Base-by-base conservation (phyloP, 1,140 invertebrate genomes). In the Drosophila bocqueti region DNA sequence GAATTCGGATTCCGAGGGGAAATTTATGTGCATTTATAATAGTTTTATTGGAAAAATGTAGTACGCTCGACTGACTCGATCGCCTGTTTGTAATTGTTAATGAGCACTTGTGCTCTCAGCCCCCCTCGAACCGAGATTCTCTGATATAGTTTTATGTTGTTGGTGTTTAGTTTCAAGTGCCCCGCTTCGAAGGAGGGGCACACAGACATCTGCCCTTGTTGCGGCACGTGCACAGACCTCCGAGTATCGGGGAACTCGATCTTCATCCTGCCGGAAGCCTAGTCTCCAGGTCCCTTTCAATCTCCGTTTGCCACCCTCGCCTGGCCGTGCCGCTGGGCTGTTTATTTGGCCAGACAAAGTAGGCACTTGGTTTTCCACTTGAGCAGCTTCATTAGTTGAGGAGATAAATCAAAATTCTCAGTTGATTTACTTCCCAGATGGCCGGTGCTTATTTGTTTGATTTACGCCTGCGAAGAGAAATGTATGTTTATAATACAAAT, bases 21-120 rank as follows among this genome's bases (percentile, higher is more conserved):
- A 85, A 89, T 90, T 81, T 85, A 89, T 89, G 84, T 64, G 86
- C 84, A 89, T 90, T 85, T 81, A 58, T 81, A 89, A 89, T 89
- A 59, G 78, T 90, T 89, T 90, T 89, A 89, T 89, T 90, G 63
- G 75, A 58, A 79, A 79, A 65, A 79, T 79, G 74, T 69, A 50
- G 54, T 57, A 38, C 72, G 71, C 71, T 64, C 71, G 11, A 52
- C 54, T 61, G 75, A 54, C 43, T 79, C 49, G 65, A 68, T 62
- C 47, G 55, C 34, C 54, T 71, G 62, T 45, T 87, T 87, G 63
- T 66, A 86, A 89, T 81, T 79, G 73, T 76, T 89, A 90, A 81
- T 81, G 75, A 85, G 75, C 85, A 86, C 68, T 89, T 87, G 80
- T 59, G 58, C 38, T 29, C 29, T 45, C 15, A 9, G 36, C 54